A percentile compares a stretch with the other conserved stretches of the same genome.
Evolutionary conservation across 2,888 invertebrate genomes (phyloP).

Genomic region (Chrysolina oricalcia): DNA sequence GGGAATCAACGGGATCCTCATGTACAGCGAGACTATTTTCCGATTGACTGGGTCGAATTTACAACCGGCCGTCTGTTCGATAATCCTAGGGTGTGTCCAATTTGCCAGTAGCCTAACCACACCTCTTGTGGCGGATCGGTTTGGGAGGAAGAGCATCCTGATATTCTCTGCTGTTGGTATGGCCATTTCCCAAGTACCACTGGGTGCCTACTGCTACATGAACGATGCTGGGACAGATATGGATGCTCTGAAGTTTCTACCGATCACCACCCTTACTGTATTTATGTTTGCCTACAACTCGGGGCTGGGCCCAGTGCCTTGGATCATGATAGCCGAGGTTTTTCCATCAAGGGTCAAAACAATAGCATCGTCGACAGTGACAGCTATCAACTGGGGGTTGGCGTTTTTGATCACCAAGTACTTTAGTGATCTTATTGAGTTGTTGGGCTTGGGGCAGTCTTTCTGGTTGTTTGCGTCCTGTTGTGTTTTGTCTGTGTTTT

Average conservation of each 20-base stretch:
- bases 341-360: slow-evolving; percentile 80
- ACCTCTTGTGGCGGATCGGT: slow-evolving; percentile 83
- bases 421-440: slow-evolving; percentile 51
- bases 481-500: slow-evolving; percentile 51
- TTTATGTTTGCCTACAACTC: slow-evolving; percentile 82
- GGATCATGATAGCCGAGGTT: slow-evolving; percentile 88
- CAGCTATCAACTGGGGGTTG: slow-evolving; percentile 33
- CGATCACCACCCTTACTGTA: slow-evolving; percentile 79
- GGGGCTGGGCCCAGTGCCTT: slow-evolving; percentile 84
- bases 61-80: slow-evolving; percentile 79
- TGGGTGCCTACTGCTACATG: slow-evolving; percentile 71
- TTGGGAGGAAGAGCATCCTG: slow-evolving; percentile 83
- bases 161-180: slow-evolving; percentile 82
- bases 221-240: slow-evolving; percentile 17
- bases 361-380: slow-evolving; percentile 73
- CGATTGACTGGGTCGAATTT: slow-evolving; percentile 76
- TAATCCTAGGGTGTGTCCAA: slow-evolving; percentile 85
- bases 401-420: slow-evolving; percentile 57
- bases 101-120: slow-evolving; percentile 82
- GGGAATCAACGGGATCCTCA: slow-evolving; percentile 86
- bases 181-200: slow-evolving; percentile 68
- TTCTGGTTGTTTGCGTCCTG: slow-evolving; percentile 58
- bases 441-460: slow-evolving; percentile 54
- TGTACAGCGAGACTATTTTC: slow-evolving; percentile 84
- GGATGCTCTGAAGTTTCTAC: slow-evolving; percentile 78